A percentile compares a stretch with the other conserved stretches of the same genome.
These are phyloP conservation scores for Diarsia dahlii DNA, from an alignment of 2,888 invertebrate genomes.

Conservation along the genomic window DNA sequence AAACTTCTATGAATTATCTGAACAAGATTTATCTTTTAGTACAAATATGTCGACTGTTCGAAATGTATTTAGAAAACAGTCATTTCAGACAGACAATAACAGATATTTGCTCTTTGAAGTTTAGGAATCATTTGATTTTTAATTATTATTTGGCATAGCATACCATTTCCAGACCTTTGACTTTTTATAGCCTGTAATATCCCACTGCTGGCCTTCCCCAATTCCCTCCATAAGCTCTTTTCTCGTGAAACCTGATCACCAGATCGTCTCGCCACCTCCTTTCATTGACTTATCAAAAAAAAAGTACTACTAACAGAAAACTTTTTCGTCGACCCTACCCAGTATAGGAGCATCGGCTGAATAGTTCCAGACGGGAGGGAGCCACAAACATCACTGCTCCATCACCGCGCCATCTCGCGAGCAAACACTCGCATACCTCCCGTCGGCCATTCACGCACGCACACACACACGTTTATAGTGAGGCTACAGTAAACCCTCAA, in stretches of 20 bases:
- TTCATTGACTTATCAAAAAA: background rate
- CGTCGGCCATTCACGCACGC: slow-evolving; percentile 65
- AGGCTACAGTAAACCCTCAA: slow-evolving; percentile 60
- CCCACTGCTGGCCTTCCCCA: too few species aligned
- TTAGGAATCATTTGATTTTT: background rate
- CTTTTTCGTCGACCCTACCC: slow-evolving; percentile 61
- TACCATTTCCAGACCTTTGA: too few species aligned
- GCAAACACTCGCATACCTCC: slow-evolving; percentile 80
- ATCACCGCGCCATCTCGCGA: slow-evolving; percentile 83
- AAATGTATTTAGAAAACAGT: too few species aligned
- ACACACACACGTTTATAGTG: slow-evolving; percentile 33
- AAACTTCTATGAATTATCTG: background rate
- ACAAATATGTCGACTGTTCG: background rate
- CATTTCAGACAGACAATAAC: too few species aligned
- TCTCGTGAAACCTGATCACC: too few species aligned
- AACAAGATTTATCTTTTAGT: background rate
- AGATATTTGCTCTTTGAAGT: background rate
- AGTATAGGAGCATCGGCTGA: slow-evolving; percentile 76
- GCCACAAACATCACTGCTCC: slow-evolving; percentile 84
- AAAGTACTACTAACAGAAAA: background rate
- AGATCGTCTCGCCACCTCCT: too few species aligned
- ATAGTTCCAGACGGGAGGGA: slow-evolving; percentile 80
- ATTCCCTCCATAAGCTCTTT: too few species aligned
- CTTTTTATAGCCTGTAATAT: too few species aligned
- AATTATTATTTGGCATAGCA: too few species aligned